These are phyloP conservation scores for Oryzias sinensis DNA, from an alignment of 2,797 vertebrate species.

Conservation along the genomic window DNA sequence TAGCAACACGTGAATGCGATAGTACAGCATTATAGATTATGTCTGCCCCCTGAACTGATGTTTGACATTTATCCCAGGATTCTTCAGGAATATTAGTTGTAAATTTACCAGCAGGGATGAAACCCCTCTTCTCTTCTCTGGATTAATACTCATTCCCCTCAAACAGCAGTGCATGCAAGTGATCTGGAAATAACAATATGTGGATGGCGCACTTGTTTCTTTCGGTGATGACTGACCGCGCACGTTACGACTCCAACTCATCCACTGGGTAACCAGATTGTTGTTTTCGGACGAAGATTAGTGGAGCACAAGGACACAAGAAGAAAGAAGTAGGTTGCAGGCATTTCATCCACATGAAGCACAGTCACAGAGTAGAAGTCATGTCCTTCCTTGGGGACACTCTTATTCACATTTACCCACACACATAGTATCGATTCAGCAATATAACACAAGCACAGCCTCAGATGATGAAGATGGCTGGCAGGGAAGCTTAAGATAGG, in stretches of 20 bases:
- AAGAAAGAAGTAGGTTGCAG: conserved; percentile 3
- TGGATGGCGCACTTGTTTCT: too few species aligned
- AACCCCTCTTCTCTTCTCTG: too few species aligned
- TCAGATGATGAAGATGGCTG: neutral
- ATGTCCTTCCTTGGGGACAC: conserved; percentile 20
- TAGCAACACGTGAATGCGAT: too few species aligned
- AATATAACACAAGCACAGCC: neutral
- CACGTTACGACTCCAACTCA: conserved; percentile 3
- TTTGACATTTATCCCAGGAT: too few species aligned
- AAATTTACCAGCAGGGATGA: too few species aligned
- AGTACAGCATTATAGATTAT: too few species aligned
- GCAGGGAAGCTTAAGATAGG: conserved; percentile 13
- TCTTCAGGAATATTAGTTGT: too few species aligned
- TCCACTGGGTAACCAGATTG: conserved; percentile 19
- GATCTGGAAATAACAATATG: too few species aligned
- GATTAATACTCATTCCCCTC: too few species aligned
- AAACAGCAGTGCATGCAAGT: too few species aligned
- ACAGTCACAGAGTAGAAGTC: conserved; percentile 10
- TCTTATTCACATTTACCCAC: neutral
- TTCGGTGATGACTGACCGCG: too few species aligned
- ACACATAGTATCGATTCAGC: conserved; percentile 3
- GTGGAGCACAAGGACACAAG: conserved; percentile 17
- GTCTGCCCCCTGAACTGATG: too few species aligned
- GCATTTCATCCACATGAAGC: conserved; percentile 3
- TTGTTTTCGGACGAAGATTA: conserved; percentile 21